Evolutionary conservation across 2,888 invertebrate species (phyloP).

Genomic region (Tipula helvola): DNA sequence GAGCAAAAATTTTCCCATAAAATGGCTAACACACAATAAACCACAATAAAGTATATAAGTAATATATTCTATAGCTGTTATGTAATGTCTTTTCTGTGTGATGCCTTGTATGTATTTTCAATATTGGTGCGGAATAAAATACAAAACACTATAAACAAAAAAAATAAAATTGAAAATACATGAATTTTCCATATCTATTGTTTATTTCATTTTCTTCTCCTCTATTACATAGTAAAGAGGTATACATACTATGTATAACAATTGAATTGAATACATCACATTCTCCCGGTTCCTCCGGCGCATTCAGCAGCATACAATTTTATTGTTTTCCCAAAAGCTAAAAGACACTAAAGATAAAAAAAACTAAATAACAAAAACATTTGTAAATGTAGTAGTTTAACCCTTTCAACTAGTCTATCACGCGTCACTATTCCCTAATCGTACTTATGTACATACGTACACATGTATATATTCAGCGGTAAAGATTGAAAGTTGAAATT

Average conservation of each 20-base stretch:
- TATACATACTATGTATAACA: neutral
- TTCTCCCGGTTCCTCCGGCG: neutral
- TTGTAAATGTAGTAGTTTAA: neutral
- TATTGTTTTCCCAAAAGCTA: neutral
- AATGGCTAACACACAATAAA: constrained; percentile 4
- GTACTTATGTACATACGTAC: neutral
- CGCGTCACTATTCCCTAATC: neutral
- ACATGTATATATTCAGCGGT: neutral
- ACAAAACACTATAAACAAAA: neutral
- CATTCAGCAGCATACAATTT: neutral
- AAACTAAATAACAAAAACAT: neutral
- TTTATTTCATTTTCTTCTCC: neutral
- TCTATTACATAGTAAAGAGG: neutral
- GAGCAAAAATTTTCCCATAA: neutral
- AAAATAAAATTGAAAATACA: constrained; percentile 4
- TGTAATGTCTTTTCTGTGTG: neutral
- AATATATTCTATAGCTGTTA: neutral
- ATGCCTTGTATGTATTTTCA: neutral
- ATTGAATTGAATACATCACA: neutral
- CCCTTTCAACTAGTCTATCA: neutral
- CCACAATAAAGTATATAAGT: neutral
- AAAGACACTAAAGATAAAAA: neutral
- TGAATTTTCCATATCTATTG: neutral
- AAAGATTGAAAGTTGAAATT: neutral
- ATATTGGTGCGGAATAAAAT: neutral